Evolutionary conservation across 2,797 vertebrate species (phyloP).

Genomic region (Hyperoplus immaculatus): DNA sequence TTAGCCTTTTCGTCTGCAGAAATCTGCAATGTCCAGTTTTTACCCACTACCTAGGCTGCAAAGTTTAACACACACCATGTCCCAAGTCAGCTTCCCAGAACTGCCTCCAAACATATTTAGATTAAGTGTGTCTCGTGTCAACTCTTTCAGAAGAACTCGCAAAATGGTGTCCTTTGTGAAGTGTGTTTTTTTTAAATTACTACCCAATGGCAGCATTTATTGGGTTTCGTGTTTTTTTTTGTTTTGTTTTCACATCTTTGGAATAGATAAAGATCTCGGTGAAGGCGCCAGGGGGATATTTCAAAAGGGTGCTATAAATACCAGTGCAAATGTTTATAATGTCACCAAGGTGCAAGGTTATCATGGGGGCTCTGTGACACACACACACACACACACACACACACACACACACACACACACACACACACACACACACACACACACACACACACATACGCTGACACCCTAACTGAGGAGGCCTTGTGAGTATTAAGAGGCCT

Average conservation of each 20-base stretch:
- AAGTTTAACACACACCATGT: constrained; percentile 59
- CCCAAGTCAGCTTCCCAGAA: constrained; percentile 61
- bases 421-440: constrained; percentile 48
- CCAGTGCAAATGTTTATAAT: constrained; percentile 83
- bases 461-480: constrained; percentile 71
- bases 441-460: constrained; percentile 47
- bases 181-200: constrained; percentile 36
- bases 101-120: constrained; percentile 61
- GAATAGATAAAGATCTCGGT: constrained; percentile 76
- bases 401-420: constrained; percentile 29
- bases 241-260: constrained; percentile 74
- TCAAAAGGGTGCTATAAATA: constrained; percentile 77
- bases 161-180: constrained; percentile 67
- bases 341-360: constrained; percentile 80
- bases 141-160: constrained; percentile 50
- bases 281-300: constrained; percentile 70
- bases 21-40: constrained; percentile 43
- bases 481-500: constrained; percentile 71
- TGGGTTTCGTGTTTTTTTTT: constrained; percentile 59
- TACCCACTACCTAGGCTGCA: constrained; percentile 53
- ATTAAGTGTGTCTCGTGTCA: constrained; percentile 64
- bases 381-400: constrained; percentile 22
- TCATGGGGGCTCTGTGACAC: constrained; percentile 62
- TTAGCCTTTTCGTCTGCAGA: constrained; percentile 29
- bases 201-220: constrained; percentile 63